Conservation (phyloP, 2,797 vertebrate species). For the Calcarius lapponicus region DNA sequence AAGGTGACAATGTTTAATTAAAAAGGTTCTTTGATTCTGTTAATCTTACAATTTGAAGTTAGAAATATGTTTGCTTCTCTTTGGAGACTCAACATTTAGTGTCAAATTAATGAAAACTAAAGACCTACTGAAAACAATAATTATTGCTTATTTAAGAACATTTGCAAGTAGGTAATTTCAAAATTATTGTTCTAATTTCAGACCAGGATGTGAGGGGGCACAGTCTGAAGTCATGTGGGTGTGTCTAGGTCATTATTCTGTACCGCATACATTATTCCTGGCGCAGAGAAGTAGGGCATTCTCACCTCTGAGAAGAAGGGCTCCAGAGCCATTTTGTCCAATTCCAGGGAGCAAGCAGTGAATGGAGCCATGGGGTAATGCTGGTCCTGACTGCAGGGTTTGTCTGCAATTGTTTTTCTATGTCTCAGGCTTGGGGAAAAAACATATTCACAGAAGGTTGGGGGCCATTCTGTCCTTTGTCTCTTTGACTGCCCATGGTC, state of each 20-base stretch:
- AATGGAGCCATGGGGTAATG: fast-evolving
- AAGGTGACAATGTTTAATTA: slow-evolving; percentile 7
- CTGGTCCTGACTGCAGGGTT: neutral
- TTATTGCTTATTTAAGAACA: neutral
- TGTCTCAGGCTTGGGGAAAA: neutral
- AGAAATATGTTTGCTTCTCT: neutral
- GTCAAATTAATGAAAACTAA: neutral
- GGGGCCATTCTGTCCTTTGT: neutral
- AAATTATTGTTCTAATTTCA: neutral
- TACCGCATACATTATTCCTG: neutral
- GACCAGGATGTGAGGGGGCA: neutral
- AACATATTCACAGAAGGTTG: fast-evolving
- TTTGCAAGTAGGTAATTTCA: slow-evolving; percentile 11
- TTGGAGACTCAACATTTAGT: neutral
- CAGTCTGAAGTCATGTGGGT: fast-evolving
- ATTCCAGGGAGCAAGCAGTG: neutral
- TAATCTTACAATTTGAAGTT: neutral
- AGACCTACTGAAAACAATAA: neutral
- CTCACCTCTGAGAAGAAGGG: neutral
- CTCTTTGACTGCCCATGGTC: neutral
- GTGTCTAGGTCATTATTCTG: neutral
- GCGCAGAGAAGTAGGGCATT: neutral
- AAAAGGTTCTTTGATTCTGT: neutral
- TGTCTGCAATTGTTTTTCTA: neutral
- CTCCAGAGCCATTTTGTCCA: neutral